Evolutionary conservation across 92 coral and sea anemone species (phyloP), one percentile per base, ranked within the genome.

Genomic region (Porites cylindrica): DNA sequence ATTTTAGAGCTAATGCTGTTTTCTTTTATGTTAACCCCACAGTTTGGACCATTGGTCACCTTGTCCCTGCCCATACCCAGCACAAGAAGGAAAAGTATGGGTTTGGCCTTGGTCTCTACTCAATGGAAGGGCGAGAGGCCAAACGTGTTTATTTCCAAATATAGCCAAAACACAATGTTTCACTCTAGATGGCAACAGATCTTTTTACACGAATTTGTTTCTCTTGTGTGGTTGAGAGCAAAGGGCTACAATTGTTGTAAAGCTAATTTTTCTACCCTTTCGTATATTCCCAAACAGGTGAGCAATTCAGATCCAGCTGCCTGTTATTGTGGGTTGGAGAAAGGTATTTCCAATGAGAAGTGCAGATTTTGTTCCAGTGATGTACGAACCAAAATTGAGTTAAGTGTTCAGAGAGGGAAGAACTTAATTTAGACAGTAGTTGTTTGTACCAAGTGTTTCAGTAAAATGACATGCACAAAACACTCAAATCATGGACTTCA

Each of bases 61-160:
- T 89, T 54, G 88, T 89, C 62, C 89, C 92, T 78, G 86, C 92
- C n/a, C 92, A 89, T 76, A 84, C 89, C 58, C 60, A 89, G 73
- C 54, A 83, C 29, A 82, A 76, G 91, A 72, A 82, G 64, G 50
- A 62, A 1, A 69, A 70, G 80, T 83, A 89, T 84, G 92, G 81
- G 19, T 51, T 77, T 79, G 89, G 92, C 66, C 88, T 89, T 70
- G 92, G 80, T 32, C 84, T 90, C 10, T 82, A 85, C 65, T 90
- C 90, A 6, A 65, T 85, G 90, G 88, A 91, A 83, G 93, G 93
- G 1, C 81, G 93, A 80, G 93, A 90, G 53, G 85, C 90, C 11
- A 90, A 90, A 51, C 93, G 75, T 90, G 17, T 72, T 85, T 10
- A 86, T 86, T 47, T 47, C 84, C 51, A 91, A 72, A 43, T 91